Conservation (phyloP, 2,888 invertebrate genomes). For the Prenolepis imparis region DNA sequence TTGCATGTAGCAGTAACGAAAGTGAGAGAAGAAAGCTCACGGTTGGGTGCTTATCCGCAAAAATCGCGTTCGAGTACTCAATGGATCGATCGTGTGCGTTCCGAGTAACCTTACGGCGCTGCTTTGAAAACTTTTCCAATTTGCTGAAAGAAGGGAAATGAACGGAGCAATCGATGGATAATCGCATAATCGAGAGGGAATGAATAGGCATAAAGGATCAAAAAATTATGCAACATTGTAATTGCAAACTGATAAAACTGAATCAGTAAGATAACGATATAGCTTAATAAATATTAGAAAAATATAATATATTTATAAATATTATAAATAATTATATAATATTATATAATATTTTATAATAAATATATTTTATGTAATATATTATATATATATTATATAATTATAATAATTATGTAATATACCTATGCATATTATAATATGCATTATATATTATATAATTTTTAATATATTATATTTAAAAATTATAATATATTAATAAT, state of each 20-base stretch:
- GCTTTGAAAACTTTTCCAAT: constrained; percentile 46
- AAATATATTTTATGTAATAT: not conserved
- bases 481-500: not conserved
- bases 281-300: not conserved
- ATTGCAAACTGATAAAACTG: not conserved
- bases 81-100: constrained; percentile 29
- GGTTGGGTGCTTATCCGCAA: constrained; percentile 28
- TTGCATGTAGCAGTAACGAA: not conserved
- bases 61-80: constrained; percentile 38
- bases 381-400: no score
- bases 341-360: not conserved
- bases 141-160: constrained; percentile 31
- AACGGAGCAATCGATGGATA: constrained; percentile 35
- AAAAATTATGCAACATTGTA: constrained; percentile 9
- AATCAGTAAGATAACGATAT: not conserved
- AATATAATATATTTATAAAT: not conserved
- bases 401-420: not conserved
- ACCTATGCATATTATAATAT: not conserved
- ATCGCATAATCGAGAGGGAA: constrained; percentile 4
- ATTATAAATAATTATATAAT: not conserved
- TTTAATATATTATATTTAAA: not conserved
- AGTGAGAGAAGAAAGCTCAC: constrained; percentile 12
- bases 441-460: not conserved
- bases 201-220: constrained; percentile 6
- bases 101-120: constrained; percentile 36